A percentile compares a stretch with the other conserved stretches of the same genome.
Evolutionary conservation across 2,888 invertebrate species (phyloP).

Genomic region (Tachina fera): DNA sequence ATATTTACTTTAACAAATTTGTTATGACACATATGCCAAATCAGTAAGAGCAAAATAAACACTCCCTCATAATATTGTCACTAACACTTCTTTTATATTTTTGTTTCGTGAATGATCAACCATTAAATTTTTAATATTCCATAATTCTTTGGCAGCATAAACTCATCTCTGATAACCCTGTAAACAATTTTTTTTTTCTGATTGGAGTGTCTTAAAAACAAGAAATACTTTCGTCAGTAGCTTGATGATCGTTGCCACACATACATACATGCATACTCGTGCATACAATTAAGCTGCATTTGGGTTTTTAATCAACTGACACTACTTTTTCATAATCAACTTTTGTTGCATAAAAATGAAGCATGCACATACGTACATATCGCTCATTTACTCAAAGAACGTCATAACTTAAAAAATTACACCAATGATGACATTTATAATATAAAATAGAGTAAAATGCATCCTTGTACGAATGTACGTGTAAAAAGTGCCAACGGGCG

Average conservation of each 20-base stretch:
- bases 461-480: too few relatives aligned
- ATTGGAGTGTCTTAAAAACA: background rate
- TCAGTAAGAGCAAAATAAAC: conserved; percentile 26
- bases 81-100: conserved; percentile 6
- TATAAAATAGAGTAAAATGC: too few relatives aligned
- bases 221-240: conserved; percentile 18
- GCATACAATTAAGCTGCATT: conserved; percentile 1
- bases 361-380: background rate
- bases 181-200: conserved; percentile 30
- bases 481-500: too few relatives aligned
- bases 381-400: too few relatives aligned
- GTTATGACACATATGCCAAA: conserved; percentile 13
- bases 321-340: conserved; percentile 25
- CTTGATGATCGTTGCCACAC: conserved; percentile 26
- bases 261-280: background rate
- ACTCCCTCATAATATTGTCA: conserved; percentile 47
- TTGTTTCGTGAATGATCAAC: conserved; percentile 7
- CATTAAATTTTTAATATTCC: conserved; percentile 51
- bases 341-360: conserved; percentile 8
- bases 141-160: conserved; percentile 57
- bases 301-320: conserved; percentile 23
- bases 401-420: too few relatives aligned
- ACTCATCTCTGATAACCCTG: conserved; percentile 59
- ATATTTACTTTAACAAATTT: conserved; percentile 16
- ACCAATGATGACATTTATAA: too few relatives aligned